Base-by-base conservation (phyloP, 1,140 invertebrate species). In the Mamestra configurata region DNA sequence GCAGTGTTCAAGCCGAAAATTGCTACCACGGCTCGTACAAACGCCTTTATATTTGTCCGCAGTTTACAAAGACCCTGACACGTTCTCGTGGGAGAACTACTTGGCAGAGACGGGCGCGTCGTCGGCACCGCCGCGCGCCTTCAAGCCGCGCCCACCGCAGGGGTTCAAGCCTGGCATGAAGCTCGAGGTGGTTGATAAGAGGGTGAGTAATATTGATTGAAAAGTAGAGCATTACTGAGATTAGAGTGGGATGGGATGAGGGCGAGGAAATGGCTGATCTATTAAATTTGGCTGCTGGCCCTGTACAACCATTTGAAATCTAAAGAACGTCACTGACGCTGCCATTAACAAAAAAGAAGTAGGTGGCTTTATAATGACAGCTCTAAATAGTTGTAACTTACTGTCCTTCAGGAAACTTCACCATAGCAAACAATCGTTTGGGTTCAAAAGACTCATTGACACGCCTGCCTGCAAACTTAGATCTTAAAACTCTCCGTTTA, bases 121-220 rank as follows among this genome's bases (percentile, higher is more conserved):
- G 40, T 96, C 97, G 53, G 98, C 98, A 59, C 98, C 98, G n/a
- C 96, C 97, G 0, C 94, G 97, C 86, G 97, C 98, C 18, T 99
- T 99, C 89, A 97, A 97, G 90, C 96, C 97, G 68, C 96, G 97
- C 20, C 96, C 97, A 49, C 97, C 97, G 13, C 97, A 97, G 83
- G 97, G 97, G n/a, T 99, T 99, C 91, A 97, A 97, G 88, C 95
- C 96, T 37, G 97, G 97, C 15, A 98, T 99, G 98, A 98, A 98
- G 92, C 92, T 99, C 1, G 99, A 99, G 96, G 98, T 97, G 5
- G 98, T 99, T 0, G 99, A 99, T 91, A 97, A 97, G 85, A 96
- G 98, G 84, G 97, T 98, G 51, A 97, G 97, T 31, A 7, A 1
- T 37, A 8, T 1, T n/a, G n/a, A n/a, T 24, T 59, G 24, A 11